Evolutionary conservation across 2,888 invertebrate species (phyloP).

Genomic region (Epinotia brunnichana): DNA sequence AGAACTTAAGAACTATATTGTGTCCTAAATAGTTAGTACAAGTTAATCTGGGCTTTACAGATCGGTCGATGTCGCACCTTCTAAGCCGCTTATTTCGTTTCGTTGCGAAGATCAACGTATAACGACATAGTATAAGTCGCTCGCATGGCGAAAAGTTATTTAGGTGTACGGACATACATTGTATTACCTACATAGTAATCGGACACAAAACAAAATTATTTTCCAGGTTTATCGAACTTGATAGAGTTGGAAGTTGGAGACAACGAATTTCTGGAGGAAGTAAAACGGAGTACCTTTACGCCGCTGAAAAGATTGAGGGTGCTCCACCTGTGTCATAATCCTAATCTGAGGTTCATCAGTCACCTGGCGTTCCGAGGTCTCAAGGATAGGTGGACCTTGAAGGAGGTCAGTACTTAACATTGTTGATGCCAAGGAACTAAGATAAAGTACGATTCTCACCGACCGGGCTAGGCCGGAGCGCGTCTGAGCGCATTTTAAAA

Average conservation of each 20-base stretch:
- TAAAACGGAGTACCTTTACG: slow-evolving; percentile 82
- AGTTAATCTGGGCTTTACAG: slow-evolving; percentile 15
- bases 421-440: slow-evolving; percentile 28
- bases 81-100: slow-evolving; percentile 21
- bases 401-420: slow-evolving; percentile 73
- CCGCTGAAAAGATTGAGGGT: slow-evolving; percentile 74
- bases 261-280: slow-evolving; percentile 80
- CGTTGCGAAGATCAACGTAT: slow-evolving; percentile 11
- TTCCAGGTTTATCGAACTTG: slow-evolving; percentile 80
- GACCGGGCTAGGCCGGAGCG: too few species aligned
- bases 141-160: slow-evolving; percentile 2
- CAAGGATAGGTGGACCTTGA: slow-evolving; percentile 78
- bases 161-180: neutral
- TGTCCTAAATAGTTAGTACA: neutral
- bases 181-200: neutral
- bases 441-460: neutral
- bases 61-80: slow-evolving; percentile 8
- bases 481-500: too few species aligned
- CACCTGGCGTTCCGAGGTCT: slow-evolving; percentile 83
- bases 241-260: slow-evolving; percentile 85
- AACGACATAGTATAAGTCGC: neutral
- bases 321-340: slow-evolving; percentile 81
- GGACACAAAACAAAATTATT: neutral
- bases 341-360: slow-evolving; percentile 81
- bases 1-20: neutral